These are phyloP conservation scores for Trissoscelio sp. DNA, from an alignment of 2,888 invertebrate species.

Conservation along the genomic window DNA sequence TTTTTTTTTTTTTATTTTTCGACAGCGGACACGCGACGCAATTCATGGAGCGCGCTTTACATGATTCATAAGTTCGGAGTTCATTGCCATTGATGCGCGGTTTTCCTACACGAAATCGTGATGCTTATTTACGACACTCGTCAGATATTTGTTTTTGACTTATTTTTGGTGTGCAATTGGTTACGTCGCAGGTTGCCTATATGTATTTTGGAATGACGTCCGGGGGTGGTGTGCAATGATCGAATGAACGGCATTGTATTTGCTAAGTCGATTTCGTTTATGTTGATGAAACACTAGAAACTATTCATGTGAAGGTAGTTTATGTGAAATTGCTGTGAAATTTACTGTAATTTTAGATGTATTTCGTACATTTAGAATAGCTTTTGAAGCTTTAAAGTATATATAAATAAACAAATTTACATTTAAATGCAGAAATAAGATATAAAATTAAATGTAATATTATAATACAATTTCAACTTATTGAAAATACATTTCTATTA, in stretches of 20 bases:
- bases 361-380: too few relatives aligned
- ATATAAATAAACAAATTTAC: too few relatives aligned
- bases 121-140: slow-evolving; percentile 11
- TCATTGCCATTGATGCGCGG: slow-evolving; percentile 33
- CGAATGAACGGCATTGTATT: background rate
- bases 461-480: too few relatives aligned
- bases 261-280: background rate
- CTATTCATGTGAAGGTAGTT: background rate
- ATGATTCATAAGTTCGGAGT: slow-evolving; percentile 38
- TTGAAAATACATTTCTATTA: too few relatives aligned
- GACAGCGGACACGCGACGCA: slow-evolving; percentile 23
- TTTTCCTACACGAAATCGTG: slow-evolving; percentile 18
- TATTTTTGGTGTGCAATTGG: slow-evolving; percentile 8
- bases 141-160: slow-evolving; percentile 8
- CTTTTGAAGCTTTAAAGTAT: too few relatives aligned
- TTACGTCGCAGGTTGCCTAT: background rate
- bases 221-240: background rate
- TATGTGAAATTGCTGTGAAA: background rate
- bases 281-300: slow-evolving; percentile 2
- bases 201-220: background rate
- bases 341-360: background rate
- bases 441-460: too few relatives aligned
- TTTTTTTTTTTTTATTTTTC: too few relatives aligned
- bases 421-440: too few relatives aligned
- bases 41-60: slow-evolving; percentile 16